Evolutionary conservation across 2,888 invertebrate species (phyloP).

Genomic region (Apocheima hispidaria): DNA sequence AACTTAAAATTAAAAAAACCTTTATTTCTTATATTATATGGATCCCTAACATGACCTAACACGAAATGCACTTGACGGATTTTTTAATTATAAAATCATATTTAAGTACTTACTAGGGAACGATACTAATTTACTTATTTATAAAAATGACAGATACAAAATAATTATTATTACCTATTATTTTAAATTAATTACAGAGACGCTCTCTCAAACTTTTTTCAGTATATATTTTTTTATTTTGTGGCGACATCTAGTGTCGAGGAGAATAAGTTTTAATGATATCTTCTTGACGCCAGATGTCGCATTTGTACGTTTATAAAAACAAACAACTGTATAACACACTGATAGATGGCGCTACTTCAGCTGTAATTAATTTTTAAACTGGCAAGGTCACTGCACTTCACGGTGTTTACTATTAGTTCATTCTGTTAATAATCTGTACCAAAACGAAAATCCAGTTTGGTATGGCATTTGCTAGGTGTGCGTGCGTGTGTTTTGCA

Average conservation of each 20-base stretch:
- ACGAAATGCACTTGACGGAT: too few relatives aligned
- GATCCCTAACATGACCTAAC: too few relatives aligned
- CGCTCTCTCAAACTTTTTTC: neutral
- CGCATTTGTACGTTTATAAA: constrained; percentile 1
- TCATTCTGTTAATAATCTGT: constrained; percentile 16
- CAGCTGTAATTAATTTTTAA: too few relatives aligned
- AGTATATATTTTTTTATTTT: neutral
- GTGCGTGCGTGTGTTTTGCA: constrained; percentile 1
- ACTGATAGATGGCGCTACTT: constrained; percentile 52
- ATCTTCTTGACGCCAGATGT: constrained; percentile 44
- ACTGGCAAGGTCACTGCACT: constrained; percentile 41
- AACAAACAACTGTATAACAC: constrained; percentile 12
- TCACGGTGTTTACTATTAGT: constrained; percentile 24
- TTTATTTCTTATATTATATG: too few relatives aligned
- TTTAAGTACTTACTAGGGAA: too few relatives aligned
- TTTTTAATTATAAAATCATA: too few relatives aligned
- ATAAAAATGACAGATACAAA: too few relatives aligned
- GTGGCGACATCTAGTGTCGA: constrained; percentile 53
- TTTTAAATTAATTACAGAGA: too few relatives aligned
- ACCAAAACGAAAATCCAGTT: neutral
- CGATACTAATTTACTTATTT: too few relatives aligned
- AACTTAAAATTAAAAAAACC: too few relatives aligned
- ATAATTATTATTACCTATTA: too few relatives aligned
- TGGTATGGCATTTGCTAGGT: constrained; percentile 4
- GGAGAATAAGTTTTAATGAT: constrained; percentile 32